These are phyloP conservation scores for Caenorhabditis drosophilae DNA, from an alignment of 2,888 invertebrate species.

Conservation along the genomic window DNA sequence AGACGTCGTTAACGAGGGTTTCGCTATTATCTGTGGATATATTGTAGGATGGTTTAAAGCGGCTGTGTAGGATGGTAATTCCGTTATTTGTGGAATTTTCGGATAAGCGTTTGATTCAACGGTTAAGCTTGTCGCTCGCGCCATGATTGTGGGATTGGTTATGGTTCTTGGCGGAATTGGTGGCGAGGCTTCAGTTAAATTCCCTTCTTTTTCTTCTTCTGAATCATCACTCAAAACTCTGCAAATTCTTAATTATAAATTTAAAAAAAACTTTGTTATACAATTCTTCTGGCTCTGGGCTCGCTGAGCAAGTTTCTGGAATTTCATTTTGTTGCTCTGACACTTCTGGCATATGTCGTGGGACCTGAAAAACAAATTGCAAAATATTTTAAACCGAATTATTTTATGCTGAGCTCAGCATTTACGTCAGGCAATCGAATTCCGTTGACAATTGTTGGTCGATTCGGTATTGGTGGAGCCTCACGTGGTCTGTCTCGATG, in stretches of 20 bases:
- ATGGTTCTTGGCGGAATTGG: conserved; percentile 22
- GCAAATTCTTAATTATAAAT: conserved; percentile 2
- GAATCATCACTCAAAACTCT: conserved; percentile 19
- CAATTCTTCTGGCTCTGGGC: conserved; percentile 41
- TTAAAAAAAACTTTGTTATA: conserved; percentile 3
- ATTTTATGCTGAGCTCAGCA: not conserved
- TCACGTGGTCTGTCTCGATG: conserved; percentile 14
- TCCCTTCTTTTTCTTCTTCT: conserved; percentile 4
- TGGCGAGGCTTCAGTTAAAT: conserved; percentile 2
- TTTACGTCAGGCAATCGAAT: conserved; percentile 24
- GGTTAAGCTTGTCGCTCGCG: conserved; percentile 24
- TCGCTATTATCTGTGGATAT: conserved; percentile 14
- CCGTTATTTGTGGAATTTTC: conserved; percentile 26
- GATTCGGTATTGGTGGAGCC: conserved; percentile 16
- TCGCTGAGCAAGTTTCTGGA: conserved; percentile 8
- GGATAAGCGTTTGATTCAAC: conserved; percentile 28
- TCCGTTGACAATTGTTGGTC: conserved; percentile 29
- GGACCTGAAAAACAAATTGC: conserved; percentile 16
- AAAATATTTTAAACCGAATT: not conserved
- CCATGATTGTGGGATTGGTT: conserved; percentile 23
- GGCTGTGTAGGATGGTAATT: conserved; percentile 30
- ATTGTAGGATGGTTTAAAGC: conserved; percentile 27
- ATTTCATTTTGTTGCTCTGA: not conserved
- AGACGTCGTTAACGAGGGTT: conserved; percentile 16
- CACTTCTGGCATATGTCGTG: conserved; percentile 11